Percentiles rank a stretch among this genome's conserved stretches.
Evolutionary conservation across 2,888 invertebrate genomes (phyloP).

Genomic region (Hermaeophaga mercurialis): DNA sequence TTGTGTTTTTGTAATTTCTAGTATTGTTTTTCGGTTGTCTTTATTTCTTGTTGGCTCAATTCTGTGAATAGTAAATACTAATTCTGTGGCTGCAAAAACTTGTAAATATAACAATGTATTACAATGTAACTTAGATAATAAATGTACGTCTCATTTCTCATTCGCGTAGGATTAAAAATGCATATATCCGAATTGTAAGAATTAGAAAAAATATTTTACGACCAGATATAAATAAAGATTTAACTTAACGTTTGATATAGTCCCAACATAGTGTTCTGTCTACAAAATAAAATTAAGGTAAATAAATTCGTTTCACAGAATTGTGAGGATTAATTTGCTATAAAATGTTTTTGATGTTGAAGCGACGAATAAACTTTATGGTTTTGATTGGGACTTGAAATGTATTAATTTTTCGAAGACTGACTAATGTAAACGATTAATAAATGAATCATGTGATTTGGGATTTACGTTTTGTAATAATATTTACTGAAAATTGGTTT

Average conservation of each 20-base stretch:
- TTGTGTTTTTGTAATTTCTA: too few species aligned
- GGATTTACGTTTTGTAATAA: background rate
- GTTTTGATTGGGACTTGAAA: background rate
- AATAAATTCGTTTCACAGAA: background rate
- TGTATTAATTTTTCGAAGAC: background rate
- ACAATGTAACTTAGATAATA: background rate
- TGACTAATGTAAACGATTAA: background rate
- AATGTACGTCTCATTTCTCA: background rate
- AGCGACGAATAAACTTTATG: background rate
- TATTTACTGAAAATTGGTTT: too few species aligned
- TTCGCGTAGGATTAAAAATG: background rate
- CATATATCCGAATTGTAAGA: background rate
- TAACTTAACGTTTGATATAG: background rate
- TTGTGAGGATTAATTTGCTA: background rate
- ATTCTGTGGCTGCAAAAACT: background rate
- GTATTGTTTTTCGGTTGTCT: too few species aligned
- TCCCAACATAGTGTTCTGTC: background rate
- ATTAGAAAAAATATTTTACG: background rate
- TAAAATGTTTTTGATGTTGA: background rate
- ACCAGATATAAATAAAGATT: background rate
- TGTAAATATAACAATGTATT: background rate
- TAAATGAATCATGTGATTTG: background rate
- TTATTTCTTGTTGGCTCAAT: too few species aligned
- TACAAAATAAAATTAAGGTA: background rate
- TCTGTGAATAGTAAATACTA: too few species aligned